phyloP scores from a whole-genome alignment of 2,113 vertebrate species.

The Propithecus coquereli region DNA sequence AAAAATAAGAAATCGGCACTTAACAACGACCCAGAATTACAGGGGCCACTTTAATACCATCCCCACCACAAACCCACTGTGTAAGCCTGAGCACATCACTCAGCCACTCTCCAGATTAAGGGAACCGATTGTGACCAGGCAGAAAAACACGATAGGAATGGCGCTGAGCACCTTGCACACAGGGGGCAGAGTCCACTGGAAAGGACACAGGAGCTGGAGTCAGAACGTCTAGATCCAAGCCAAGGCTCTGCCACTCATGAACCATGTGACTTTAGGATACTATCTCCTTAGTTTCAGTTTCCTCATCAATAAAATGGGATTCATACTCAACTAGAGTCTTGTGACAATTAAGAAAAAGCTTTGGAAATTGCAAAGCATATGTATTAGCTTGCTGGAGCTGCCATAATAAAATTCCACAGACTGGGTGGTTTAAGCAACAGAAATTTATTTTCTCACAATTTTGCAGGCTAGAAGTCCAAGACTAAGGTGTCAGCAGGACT shows the following conservation, averaged over 20 bases:
- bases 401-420: background rate
- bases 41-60: background rate
- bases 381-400: background rate
- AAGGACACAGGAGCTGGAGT: background rate
- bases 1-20: conserved; percentile 13
- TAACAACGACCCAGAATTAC: conserved; percentile 5
- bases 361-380: background rate
- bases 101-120: background rate
- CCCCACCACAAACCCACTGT: background rate
- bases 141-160: background rate
- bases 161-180: background rate
- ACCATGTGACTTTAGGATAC: background rate
- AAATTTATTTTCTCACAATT: background rate
- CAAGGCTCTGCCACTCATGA: background rate
- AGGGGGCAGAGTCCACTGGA: background rate
- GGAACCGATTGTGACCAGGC: background rate
- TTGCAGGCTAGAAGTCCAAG: background rate
- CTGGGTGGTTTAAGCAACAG: background rate
- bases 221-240: background rate
- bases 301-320: background rate
- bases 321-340: background rate
- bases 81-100: background rate
- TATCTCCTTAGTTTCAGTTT: background rate
- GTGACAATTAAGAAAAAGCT: background rate
- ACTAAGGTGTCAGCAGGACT: background rate